Percentiles rank a stretch among this genome's conserved stretches.
These are phyloP conservation scores for Pelvicachromis taeniatus DNA, from an alignment of 2,113 vertebrate genomes.

Conservation along the genomic window DNA sequence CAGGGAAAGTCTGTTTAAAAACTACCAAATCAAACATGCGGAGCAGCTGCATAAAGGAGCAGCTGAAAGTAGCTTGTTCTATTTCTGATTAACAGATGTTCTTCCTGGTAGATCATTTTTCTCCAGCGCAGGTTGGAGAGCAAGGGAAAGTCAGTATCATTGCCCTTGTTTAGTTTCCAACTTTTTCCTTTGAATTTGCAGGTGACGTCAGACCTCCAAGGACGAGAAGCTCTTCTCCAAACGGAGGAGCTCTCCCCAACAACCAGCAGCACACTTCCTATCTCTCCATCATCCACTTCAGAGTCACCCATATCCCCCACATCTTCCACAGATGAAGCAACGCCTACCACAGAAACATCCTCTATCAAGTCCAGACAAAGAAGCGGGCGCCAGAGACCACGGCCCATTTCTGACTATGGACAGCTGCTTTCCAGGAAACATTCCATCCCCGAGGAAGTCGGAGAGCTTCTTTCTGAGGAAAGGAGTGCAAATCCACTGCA, in stretches of 20 bases:
- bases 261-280: constrained; percentile 31
- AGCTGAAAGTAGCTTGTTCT: not conserved
- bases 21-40: not conserved
- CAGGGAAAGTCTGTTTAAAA: not conserved
- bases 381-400: constrained; percentile 74
- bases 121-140: not conserved
- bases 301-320: constrained; percentile 34
- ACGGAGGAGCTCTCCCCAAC: constrained; percentile 12
- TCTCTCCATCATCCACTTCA: constrained; percentile 13
- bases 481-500: constrained; percentile 18
- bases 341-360: constrained; percentile 14
- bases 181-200: constrained; percentile 3
- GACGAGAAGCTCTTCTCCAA: constrained; percentile 13
- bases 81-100: constrained; percentile 54
- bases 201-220: constrained; percentile 30
- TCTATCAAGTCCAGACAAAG: constrained; percentile 75
- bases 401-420: constrained; percentile 91
- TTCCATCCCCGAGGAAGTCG: constrained; percentile 86
- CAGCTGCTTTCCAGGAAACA: constrained; percentile 79
- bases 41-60: not conserved
- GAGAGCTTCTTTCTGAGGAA: constrained; percentile 45
- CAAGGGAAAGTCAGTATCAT: not conserved
- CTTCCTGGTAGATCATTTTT: not conserved
- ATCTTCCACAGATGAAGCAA: not conserved
- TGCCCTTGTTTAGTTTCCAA: not conserved